Conservation (phyloP, 2,797 vertebrate genomes). For the Neosilurus hyrtlii region DNA sequence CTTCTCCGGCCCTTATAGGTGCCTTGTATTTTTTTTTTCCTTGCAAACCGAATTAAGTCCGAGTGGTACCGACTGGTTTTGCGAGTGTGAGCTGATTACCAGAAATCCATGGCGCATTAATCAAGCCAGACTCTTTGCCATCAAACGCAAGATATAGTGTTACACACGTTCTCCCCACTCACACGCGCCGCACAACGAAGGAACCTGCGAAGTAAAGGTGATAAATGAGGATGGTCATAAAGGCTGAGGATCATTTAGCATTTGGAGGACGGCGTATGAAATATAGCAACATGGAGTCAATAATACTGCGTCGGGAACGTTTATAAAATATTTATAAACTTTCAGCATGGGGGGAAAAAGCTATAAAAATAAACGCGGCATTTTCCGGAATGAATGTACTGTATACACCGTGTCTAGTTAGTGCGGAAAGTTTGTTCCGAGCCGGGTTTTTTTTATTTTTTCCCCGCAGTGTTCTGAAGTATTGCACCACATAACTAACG, state of each 20-base stretch:
- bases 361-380: neutral
- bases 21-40: neutral
- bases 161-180: neutral
- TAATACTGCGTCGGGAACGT: neutral
- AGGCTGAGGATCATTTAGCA: slow-evolving; percentile 27
- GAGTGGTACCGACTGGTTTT: slow-evolving; percentile 10
- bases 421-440: neutral
- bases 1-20: neutral
- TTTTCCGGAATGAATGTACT: neutral
- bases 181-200: neutral
- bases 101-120: slow-evolving; percentile 28
- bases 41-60: slow-evolving; percentile 3
- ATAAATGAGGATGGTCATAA: slow-evolving; percentile 27
- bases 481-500: slow-evolving; percentile 3
- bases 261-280: neutral
- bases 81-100: slow-evolving; percentile 30
- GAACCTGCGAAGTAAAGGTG: slow-evolving; percentile 15
- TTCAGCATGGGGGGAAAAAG: neutral
- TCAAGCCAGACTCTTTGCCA: slow-evolving; percentile 23
- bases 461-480: neutral
- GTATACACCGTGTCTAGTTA: neutral
- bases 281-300: slow-evolving; percentile 18
- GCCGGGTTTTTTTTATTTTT: neutral
- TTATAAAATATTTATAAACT: slow-evolving; percentile 11
- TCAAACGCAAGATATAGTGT: slow-evolving; percentile 17